Evolutionary conservation across 2,113 vertebrate genomes (phyloP).

Genomic region (Pteruthius melanotis): DNA sequence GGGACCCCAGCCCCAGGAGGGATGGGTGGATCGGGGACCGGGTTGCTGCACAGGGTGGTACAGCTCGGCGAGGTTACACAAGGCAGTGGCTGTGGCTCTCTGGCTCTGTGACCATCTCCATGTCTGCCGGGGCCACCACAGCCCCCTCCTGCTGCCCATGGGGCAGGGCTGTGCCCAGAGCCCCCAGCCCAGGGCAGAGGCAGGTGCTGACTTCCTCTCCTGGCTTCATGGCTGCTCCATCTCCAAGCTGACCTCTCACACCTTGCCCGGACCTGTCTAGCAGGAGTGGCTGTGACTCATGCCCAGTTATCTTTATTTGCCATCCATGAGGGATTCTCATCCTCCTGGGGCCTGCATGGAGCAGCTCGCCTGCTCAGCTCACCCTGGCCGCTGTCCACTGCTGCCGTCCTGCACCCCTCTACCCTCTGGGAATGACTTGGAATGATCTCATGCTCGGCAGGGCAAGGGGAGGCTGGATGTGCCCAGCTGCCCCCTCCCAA

Average conservation of each 20-base stretch:
- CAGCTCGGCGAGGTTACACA: fast-evolving
- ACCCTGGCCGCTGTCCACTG: fast-evolving
- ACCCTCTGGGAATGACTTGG: background rate
- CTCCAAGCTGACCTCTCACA: background rate
- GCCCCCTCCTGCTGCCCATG: background rate
- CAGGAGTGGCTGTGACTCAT: background rate
- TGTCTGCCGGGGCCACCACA: background rate
- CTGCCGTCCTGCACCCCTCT: background rate
- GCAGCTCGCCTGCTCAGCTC: background rate
- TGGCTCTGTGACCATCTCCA: fast-evolving
- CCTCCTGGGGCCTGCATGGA: background rate
- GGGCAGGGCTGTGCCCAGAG: background rate
- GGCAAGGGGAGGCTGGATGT: background rate
- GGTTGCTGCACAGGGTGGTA: fast-evolving
- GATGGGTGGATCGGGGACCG: background rate
- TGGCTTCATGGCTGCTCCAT: fast-evolving
- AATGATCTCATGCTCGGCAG: fast-evolving
- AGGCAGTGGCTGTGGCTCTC: fast-evolving
- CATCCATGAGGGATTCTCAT: background rate
- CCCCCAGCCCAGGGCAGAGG: fast-evolving
- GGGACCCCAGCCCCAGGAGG: background rate
- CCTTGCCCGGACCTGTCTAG: background rate
- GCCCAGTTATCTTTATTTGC: background rate
- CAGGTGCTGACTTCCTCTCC: fast-evolving
- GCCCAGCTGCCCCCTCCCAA: background rate